A percentile compares a stretch with the other conserved stretches of the same genome.
phyloP scores from a whole-genome alignment of 2,888 invertebrate species.

The Nemurella pictetii region DNA sequence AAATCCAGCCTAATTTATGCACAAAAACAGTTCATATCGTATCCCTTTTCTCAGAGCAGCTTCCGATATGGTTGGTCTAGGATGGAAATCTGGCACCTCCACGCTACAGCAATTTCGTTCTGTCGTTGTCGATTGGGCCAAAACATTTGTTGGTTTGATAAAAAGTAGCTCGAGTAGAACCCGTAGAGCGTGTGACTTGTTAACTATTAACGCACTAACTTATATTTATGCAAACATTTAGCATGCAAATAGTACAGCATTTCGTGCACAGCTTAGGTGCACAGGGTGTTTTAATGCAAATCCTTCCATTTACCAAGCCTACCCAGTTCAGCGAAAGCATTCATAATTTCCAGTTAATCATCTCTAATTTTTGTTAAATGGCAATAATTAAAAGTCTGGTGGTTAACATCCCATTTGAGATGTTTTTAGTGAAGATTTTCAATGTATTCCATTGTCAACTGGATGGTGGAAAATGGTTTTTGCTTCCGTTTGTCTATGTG shows the following conservation, averaged over 20 bases:
- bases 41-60: neutral
- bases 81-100: neutral
- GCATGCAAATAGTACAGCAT: too few relatives aligned
- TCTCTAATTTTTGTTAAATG: conserved; percentile 1
- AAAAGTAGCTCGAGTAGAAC: too few relatives aligned
- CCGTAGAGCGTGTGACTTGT: too few relatives aligned
- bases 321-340: neutral
- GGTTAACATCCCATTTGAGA: neutral
- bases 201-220: too few relatives aligned
- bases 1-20: neutral
- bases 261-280: too few relatives aligned
- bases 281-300: too few relatives aligned
- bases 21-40: neutral
- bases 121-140: too few relatives aligned
- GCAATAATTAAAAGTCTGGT: conserved; percentile 10
- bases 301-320: neutral
- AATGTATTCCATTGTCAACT: neutral
- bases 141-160: too few relatives aligned
- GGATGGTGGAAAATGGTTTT: neutral
- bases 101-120: neutral
- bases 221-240: too few relatives aligned
- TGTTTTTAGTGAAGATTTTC: conserved; percentile 17
- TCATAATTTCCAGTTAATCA: conserved; percentile 24
- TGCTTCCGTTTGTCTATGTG: neutral
- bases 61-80: neutral